Percentiles rank a stretch among this genome's conserved stretches.
Conservation (phyloP, 2,113 vertebrate species). For the Centropus unirufus region DNA sequence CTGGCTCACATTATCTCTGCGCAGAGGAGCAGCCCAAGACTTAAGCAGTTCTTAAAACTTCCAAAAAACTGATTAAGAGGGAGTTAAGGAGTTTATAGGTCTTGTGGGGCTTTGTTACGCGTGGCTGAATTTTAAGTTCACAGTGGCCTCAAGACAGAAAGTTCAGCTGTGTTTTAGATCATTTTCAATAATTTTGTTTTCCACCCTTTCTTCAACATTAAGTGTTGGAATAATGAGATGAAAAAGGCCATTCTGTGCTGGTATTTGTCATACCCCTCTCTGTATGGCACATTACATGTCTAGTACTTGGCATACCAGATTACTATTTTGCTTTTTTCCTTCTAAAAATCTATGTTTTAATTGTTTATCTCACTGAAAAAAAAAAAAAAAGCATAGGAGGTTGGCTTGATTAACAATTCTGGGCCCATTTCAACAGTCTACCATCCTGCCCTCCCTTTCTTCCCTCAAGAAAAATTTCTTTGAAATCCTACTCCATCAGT, state of each 20-base stretch:
- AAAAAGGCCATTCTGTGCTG: neutral
- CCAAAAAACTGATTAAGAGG: constrained; percentile 50
- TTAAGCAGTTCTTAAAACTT: constrained; percentile 47
- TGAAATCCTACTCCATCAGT: neutral
- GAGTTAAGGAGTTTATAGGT: constrained; percentile 58
- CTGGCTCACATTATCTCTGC: constrained; percentile 34
- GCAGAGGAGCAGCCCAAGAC: constrained; percentile 21
- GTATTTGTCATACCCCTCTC: neutral
- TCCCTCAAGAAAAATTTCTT: neutral
- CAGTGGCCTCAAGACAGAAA: constrained; percentile 6
- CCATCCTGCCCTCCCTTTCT: neutral
- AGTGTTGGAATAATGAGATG: neutral
- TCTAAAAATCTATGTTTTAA: neutral
- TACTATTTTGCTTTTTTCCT: neutral
- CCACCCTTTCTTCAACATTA: neutral
- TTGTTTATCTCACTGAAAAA: neutral
- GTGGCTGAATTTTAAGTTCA: constrained; percentile 29
- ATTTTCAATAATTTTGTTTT: neutral
- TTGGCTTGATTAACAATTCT: neutral
- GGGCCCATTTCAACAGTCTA: neutral
- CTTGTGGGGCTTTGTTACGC: constrained; percentile 23
- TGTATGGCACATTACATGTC: neutral
- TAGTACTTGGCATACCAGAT: neutral
- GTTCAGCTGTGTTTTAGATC: constrained; percentile 17
- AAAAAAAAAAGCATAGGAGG: neutral